These are phyloP conservation scores for Pristionchus entomophagus DNA, from an alignment of 2,888 invertebrate genomes.

Conservation along the genomic window DNA sequence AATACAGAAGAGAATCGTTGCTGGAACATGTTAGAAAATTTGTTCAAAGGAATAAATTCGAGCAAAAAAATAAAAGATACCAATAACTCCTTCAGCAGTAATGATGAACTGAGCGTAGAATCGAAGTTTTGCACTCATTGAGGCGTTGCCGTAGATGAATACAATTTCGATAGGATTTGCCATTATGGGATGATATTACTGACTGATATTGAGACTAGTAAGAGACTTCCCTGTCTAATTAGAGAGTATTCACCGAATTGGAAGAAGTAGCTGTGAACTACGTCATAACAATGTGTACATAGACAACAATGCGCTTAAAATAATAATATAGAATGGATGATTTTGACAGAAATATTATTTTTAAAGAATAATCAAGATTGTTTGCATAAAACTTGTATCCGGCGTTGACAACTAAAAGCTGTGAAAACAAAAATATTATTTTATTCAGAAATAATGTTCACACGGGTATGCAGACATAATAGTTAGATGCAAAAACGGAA, in stretches of 20 bases:
- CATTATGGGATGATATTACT: neutral
- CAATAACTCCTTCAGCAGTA: neutral
- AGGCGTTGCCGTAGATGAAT: neutral
- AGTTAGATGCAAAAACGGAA: neutral
- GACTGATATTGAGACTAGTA: neutral
- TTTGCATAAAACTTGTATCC: no score
- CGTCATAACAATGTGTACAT: no score
- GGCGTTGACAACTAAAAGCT: no score
- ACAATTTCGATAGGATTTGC: neutral
- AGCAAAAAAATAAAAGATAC: no score
- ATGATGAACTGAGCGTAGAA: neutral
- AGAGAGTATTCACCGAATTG: neutral
- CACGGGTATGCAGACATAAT: slow-evolving; percentile 27
- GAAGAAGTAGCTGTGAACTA: neutral
- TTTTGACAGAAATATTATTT: no score
- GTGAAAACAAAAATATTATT: slow-evolving; percentile 23
- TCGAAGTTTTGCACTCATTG: neutral
- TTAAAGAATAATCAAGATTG: no score
- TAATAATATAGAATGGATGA: no score
- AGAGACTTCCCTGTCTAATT: no score
- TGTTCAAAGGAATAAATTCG: no score
- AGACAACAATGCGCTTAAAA: no score
- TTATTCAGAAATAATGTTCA: slow-evolving; percentile 26
- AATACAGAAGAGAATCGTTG: neutral
- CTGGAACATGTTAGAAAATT: neutral